Conservation (phyloP, 2,888 invertebrate genomes). For the Oxytorus armatus region DNA sequence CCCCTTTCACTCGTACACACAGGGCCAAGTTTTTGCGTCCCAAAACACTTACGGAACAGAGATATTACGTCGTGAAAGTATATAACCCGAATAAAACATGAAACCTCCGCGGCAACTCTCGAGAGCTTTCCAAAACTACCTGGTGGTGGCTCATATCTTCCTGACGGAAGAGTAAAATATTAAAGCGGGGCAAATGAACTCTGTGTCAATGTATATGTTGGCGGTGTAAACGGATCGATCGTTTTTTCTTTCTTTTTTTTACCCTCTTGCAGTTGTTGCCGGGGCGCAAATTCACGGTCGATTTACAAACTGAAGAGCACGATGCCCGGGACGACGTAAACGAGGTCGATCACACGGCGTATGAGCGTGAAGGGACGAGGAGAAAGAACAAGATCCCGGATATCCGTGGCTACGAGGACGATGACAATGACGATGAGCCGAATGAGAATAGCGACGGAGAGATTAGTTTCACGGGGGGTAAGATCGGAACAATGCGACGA, state of each 20-base stretch:
- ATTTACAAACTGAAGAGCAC: conserved; percentile 11
- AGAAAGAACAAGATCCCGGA: conserved; percentile 22
- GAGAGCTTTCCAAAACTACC: neutral
- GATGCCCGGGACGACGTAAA: conserved; percentile 63
- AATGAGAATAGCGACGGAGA: conserved; percentile 66
- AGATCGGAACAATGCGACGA: conserved; percentile 33
- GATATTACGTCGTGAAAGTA: no score
- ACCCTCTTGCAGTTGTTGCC: conserved; percentile 76
- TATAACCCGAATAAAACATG: no score
- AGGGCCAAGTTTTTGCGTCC: no score
- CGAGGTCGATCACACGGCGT: conserved; percentile 53
- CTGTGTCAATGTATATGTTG: conserved; percentile 14
- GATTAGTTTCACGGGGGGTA: conserved; percentile 22
- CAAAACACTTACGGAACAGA: no score
- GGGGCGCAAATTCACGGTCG: conserved; percentile 74
- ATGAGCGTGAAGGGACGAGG: conserved; percentile 42
- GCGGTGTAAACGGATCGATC: conserved; percentile 13
- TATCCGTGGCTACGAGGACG: conserved; percentile 66
- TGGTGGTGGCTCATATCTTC: neutral
- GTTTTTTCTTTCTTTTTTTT: conserved; percentile 22
- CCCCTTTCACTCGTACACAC: no score
- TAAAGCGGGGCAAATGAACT: conserved; percentile 55
- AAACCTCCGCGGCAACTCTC: conserved; percentile 13
- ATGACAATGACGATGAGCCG: conserved; percentile 69
- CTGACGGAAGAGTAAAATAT: conserved; percentile 48